These are phyloP conservation scores for Monopterus albus DNA, from an alignment of 2,113 vertebrate genomes.

Conservation along the genomic window DNA sequence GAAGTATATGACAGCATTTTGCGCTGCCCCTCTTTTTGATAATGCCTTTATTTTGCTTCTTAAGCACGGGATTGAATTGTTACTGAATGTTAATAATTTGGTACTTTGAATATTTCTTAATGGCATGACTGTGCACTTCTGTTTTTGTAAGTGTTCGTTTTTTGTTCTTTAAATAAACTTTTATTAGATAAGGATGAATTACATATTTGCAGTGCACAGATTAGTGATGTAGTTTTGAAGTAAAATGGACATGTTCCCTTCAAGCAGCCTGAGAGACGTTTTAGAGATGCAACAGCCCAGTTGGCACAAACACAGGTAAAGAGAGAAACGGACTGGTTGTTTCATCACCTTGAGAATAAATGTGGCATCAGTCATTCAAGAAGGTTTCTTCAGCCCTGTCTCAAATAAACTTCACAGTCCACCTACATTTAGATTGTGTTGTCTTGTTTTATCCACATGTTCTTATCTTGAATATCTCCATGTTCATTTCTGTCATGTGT, in stretches of 20 bases:
- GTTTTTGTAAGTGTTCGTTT: too few relatives aligned
- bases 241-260: conserved; percentile 14
- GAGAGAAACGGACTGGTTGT: neutral
- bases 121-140: too few relatives aligned
- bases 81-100: neutral
- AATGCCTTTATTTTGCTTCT: too few relatives aligned
- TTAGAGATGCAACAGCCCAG: conserved; percentile 62
- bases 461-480: conserved; percentile 48
- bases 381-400: too few relatives aligned
- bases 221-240: neutral
- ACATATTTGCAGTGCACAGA: too few relatives aligned
- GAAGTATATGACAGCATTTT: neutral
- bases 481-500: conserved; percentile 42
- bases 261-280: conserved; percentile 58
- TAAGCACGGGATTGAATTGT: too few relatives aligned
- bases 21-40: too few relatives aligned
- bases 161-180: too few relatives aligned
- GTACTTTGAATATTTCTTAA: neutral
- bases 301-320: conserved; percentile 68
- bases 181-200: neutral
- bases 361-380: too few relatives aligned
- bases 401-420: neutral
- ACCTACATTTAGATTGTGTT: conserved; percentile 18
- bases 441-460: neutral
- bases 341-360: neutral